Conservation (phyloP, 2,113 vertebrate species). For the Tamias sibiricus region DNA sequence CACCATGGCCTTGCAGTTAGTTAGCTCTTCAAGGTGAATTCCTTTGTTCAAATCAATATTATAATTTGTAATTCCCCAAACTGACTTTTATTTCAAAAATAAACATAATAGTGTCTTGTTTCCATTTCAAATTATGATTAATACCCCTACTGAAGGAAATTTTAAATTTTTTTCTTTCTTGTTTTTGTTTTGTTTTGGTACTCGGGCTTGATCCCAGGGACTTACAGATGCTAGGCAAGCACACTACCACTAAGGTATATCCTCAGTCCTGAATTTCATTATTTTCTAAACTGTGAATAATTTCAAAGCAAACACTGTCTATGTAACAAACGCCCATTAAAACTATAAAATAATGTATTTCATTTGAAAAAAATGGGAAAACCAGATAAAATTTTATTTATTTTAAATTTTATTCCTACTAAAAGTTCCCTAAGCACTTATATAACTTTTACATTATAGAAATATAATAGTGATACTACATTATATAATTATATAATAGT, state of each 20-base stretch:
- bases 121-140: neutral
- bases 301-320: neutral
- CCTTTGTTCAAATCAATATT: neutral
- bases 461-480: neutral
- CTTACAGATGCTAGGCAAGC: no score
- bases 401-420: neutral
- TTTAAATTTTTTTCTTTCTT: neutral
- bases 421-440: neutral
- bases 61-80: neutral
- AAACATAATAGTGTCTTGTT: neutral
- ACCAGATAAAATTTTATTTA: neutral
- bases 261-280: neutral
- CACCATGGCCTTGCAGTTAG: neutral
- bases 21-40: neutral
- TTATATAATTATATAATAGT: neutral
- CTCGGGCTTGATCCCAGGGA: neutral
- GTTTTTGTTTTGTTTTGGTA: no score
- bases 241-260: no score
- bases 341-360: neutral
- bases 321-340: neutral
- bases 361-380: neutral
- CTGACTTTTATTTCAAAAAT: neutral
- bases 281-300: neutral
- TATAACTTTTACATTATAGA: neutral
- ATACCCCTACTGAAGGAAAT: neutral